These are phyloP conservation scores for Otolemur crassicaudatus DNA, from an alignment of 2,797 vertebrate genomes.

Conservation along the genomic window DNA sequence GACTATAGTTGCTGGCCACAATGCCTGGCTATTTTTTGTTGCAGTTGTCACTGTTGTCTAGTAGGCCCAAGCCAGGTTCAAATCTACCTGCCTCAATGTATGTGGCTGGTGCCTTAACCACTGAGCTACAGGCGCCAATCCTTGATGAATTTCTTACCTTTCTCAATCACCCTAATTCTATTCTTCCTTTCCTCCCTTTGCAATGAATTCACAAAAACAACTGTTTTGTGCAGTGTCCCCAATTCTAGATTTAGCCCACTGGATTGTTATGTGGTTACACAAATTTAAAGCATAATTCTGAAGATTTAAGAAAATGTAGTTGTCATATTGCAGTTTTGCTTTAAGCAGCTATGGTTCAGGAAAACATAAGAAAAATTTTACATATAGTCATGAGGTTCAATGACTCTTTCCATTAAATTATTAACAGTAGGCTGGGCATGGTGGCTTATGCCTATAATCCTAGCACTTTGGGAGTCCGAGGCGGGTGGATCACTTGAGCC, in stretches of 20 bases:
- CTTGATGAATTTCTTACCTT: not conserved
- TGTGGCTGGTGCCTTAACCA: too few relatives aligned
- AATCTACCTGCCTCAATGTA: too few relatives aligned
- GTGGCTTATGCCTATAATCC: too few relatives aligned
- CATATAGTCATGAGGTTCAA: not conserved
- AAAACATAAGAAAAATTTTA: not conserved
- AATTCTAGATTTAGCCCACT: constrained; percentile 8
- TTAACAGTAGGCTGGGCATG: too few relatives aligned
- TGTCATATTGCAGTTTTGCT: not conserved
- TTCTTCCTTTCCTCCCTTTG: not conserved
- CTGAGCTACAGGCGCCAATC: too few relatives aligned
- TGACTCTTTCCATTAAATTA: not conserved
- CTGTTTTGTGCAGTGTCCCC: not conserved
- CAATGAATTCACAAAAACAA: not conserved
- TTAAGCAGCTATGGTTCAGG: not conserved
- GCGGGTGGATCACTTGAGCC: too few relatives aligned
- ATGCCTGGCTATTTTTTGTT: too few relatives aligned
- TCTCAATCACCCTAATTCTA: not conserved
- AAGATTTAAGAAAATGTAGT: not conserved
- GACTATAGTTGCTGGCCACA: too few relatives aligned
- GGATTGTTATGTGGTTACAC: not conserved
- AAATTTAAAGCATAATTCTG: not conserved
- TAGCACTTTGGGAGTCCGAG: too few relatives aligned
- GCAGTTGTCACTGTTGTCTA: too few relatives aligned
- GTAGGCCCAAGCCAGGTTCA: too few relatives aligned